phyloP scores from a whole-genome alignment of 2,113 vertebrate genomes.

The Onychostoma macrolepis region DNA sequence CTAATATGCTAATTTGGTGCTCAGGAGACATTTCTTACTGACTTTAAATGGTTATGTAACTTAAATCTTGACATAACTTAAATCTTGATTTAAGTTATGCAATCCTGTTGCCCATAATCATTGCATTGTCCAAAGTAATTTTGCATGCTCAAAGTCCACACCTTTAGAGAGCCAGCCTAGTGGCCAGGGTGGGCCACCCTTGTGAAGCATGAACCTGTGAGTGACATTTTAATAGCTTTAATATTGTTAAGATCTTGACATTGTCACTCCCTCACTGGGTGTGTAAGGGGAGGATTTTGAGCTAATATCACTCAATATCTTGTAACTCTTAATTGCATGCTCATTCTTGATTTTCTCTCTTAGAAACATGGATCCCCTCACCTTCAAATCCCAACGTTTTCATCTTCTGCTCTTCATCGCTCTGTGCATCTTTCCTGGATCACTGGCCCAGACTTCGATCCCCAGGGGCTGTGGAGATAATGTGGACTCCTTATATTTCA shows the following conservation, averaged over 20 bases:
- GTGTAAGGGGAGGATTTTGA: constrained; percentile 9
- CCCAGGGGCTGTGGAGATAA: constrained; percentile 80
- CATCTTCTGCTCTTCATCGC: constrained; percentile 45
- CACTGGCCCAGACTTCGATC: constrained; percentile 60
- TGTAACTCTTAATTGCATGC: not conserved
- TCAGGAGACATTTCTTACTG: not conserved
- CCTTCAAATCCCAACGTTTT: constrained; percentile 25
- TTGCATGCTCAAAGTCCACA: not conserved
- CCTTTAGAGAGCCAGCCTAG: not conserved
- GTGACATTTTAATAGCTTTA: not conserved
- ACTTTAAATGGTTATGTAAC: not conserved
- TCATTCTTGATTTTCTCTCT: not conserved
- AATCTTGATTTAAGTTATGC: not conserved
- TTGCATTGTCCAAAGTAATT: not conserved
- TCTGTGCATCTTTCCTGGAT: constrained; percentile 49
- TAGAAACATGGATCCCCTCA: constrained; percentile 33
- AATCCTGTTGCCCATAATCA: not conserved
- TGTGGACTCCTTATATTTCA: constrained; percentile 85
- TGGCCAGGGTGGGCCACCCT: not conserved
- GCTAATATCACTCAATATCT: not conserved
- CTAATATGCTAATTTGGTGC: not conserved
- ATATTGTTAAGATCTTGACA: not conserved
- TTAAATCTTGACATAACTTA: not conserved
- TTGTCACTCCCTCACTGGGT: constrained; percentile 3
- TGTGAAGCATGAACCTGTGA: constrained; percentile 3